These are phyloP conservation scores for Lamellibrachia columna DNA, from an alignment of 2,888 invertebrate genomes.

Conservation along the genomic window DNA sequence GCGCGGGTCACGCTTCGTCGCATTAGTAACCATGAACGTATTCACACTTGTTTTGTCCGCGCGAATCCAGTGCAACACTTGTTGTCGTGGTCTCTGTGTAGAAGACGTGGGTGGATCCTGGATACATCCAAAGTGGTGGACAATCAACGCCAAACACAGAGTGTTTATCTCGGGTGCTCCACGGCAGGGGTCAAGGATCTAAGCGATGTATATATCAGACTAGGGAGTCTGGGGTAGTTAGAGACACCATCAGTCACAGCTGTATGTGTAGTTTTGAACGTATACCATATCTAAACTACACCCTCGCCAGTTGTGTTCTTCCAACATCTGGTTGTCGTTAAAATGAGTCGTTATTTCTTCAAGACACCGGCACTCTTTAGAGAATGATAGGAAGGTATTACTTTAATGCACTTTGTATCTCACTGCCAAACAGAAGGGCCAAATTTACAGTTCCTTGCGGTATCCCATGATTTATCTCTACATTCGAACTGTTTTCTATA, in stretches of 20 bases:
- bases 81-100: neutral
- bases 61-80: neutral
- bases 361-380: too few relatives aligned
- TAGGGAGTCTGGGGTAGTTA: neutral
- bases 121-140: too few relatives aligned
- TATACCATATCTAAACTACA: too few relatives aligned
- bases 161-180: neutral
- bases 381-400: neutral
- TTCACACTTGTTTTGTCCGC: neutral
- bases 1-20: neutral
- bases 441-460: neutral
- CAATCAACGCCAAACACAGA: neutral
- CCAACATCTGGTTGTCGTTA: too few relatives aligned
- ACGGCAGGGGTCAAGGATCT: neutral
- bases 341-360: too few relatives aligned
- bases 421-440: neutral
- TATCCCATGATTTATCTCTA: neutral
- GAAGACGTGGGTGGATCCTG: neutral
- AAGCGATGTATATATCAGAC: neutral
- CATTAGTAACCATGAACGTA: neutral
- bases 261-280: too few relatives aligned
- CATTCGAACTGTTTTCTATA: neutral
- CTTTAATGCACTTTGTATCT: neutral
- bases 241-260: too few relatives aligned
- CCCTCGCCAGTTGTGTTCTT: too few relatives aligned